phyloP scores from a whole-genome alignment of 2,113 vertebrate genomes.

The Archilochus colubris region DNA sequence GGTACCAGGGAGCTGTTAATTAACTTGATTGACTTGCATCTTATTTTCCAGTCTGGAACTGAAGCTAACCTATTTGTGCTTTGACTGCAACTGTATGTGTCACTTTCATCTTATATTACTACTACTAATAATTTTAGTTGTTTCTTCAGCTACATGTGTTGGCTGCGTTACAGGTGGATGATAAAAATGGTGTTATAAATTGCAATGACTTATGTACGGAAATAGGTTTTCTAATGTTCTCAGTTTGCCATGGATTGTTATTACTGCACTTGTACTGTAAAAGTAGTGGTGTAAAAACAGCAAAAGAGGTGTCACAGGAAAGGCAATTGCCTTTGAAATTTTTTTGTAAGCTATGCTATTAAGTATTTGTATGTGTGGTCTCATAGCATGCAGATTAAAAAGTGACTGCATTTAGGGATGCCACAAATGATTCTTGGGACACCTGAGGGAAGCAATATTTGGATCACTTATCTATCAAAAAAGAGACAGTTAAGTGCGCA shows the following conservation, averaged over 20 bases:
- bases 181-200: background rate
- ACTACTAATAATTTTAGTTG: background rate
- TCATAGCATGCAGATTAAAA: background rate
- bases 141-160: background rate
- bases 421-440: background rate
- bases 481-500: background rate
- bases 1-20: background rate
- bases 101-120: background rate
- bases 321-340: constrained; percentile 5
- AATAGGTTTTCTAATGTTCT: background rate
- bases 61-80: background rate
- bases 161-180: background rate
- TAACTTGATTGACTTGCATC: background rate
- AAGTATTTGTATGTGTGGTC: background rate
- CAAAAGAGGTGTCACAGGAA: background rate
- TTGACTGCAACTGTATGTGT: background rate
- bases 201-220: background rate
- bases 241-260: background rate
- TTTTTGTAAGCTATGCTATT: constrained; percentile 2
- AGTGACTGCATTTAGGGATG: background rate
- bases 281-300: background rate
- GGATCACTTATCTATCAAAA: constrained; percentile 2
- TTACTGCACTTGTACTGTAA: background rate
- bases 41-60: background rate
- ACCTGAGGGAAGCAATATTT: background rate